Evolutionary conservation across 2,797 vertebrate species (phyloP).

Genomic region (Pogonophryne albipinna): DNA sequence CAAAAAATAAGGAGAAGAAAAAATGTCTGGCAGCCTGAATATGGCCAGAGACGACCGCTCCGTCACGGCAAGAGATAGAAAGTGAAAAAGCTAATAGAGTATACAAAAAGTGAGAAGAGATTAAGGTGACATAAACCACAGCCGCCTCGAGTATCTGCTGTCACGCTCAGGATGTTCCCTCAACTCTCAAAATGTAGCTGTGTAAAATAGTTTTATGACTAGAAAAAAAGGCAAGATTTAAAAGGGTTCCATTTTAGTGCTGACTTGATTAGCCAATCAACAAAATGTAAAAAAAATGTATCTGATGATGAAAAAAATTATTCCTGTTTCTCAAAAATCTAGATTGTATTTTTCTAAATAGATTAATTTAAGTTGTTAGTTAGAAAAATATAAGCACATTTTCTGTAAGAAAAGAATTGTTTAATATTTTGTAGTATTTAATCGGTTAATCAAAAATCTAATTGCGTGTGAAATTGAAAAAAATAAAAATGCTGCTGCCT

Average conservation of each 20-base stretch:
- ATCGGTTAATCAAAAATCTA: no score
- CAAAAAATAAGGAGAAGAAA: constrained; percentile 58
- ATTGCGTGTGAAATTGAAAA: no score
- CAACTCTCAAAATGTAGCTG: neutral
- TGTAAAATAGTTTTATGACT: neutral
- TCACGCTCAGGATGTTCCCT: neutral
- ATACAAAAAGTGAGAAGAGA: constrained; percentile 18
- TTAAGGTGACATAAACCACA: constrained; percentile 2
- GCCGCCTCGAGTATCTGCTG: constrained; percentile 1
- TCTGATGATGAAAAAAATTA: neutral
- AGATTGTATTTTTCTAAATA: neutral
- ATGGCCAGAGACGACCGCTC: constrained; percentile 23
- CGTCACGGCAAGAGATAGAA: constrained; percentile 38
- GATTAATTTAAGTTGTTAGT: neutral
- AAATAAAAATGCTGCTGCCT: no score
- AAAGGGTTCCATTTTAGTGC: neutral
- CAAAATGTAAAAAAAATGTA: no score
- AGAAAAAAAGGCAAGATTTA: neutral
- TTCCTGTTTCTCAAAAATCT: neutral
- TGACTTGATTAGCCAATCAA: neutral
- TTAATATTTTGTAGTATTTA: neutral
- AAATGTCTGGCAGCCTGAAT: constrained; percentile 46
- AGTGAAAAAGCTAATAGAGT: constrained; percentile 34
- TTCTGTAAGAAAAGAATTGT: no score
- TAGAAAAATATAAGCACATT: neutral